Percentiles rank a stretch among this genome's conserved stretches.
Evolutionary conservation across 2,888 invertebrate species (phyloP).

Genomic region (Seladonia tumulorum): DNA sequence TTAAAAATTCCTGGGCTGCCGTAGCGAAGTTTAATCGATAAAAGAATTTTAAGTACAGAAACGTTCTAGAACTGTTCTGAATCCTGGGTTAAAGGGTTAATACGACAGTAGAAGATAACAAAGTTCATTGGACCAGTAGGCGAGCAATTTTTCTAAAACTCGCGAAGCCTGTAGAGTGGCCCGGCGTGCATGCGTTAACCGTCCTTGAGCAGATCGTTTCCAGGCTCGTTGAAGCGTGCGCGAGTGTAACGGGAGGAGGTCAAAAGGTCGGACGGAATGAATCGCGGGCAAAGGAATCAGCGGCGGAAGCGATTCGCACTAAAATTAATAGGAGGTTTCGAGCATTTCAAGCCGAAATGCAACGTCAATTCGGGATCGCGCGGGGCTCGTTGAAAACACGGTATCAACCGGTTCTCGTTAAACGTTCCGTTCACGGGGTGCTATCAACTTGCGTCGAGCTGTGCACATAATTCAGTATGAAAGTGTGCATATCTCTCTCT

Average conservation of each 20-base stretch:
- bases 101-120: too few relatives aligned
- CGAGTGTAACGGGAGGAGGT: background rate
- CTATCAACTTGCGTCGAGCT: background rate
- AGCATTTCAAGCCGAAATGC: background rate
- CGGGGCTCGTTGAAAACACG: background rate
- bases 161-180: background rate
- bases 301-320: background rate
- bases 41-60: too few relatives aligned
- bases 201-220: background rate
- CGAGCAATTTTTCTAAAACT: background rate
- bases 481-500: background rate
- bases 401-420: background rate
- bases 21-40: too few relatives aligned
- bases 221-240: background rate
- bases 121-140: too few relatives aligned
- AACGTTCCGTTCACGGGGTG: background rate
- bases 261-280: background rate
- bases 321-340: background rate
- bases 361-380: background rate
- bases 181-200: background rate
- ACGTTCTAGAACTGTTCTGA: too few relatives aligned
- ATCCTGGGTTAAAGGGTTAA: too few relatives aligned
- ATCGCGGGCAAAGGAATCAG: background rate
- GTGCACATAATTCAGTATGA: background rate
- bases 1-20: too few relatives aligned